Percentiles rank a stretch among this genome's conserved stretches.
phyloP scores from a whole-genome alignment of 2,113 vertebrate species.

The Talpa occidentalis region DNA sequence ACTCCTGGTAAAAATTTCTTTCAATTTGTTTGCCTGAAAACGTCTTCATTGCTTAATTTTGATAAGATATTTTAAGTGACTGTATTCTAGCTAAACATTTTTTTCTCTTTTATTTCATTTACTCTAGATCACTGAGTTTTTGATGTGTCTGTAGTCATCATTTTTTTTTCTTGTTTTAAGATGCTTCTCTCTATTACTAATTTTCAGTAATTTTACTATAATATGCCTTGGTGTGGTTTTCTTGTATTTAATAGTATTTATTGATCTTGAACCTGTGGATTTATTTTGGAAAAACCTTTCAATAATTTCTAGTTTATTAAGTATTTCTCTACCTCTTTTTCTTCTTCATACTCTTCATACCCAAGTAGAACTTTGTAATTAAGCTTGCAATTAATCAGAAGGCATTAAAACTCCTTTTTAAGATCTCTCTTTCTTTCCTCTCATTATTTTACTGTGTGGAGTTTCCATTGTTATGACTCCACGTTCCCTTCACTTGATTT shows the following conservation, averaged over 20 bases:
- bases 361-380: neutral
- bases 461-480: neutral
- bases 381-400: neutral
- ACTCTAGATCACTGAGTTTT: neutral
- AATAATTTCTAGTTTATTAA: neutral
- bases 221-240: neutral
- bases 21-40: neutral
- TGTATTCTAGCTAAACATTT: neutral
- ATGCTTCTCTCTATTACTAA: neutral
- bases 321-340: neutral
- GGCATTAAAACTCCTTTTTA: neutral
- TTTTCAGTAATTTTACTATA: neutral
- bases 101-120: neutral
- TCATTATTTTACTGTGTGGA: neutral
- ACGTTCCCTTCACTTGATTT: neutral
- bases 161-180: neutral
- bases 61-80: neutral
- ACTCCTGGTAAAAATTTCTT: neutral
- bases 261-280: neutral
- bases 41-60: neutral
- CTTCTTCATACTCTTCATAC: neutral
- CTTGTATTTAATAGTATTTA: neutral
- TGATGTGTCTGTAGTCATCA: neutral
- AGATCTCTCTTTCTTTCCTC: neutral
- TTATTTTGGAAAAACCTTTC: neutral